Conservation (phyloP, 2,888 invertebrate genomes). For the Minunthozetes semirufus region DNA sequence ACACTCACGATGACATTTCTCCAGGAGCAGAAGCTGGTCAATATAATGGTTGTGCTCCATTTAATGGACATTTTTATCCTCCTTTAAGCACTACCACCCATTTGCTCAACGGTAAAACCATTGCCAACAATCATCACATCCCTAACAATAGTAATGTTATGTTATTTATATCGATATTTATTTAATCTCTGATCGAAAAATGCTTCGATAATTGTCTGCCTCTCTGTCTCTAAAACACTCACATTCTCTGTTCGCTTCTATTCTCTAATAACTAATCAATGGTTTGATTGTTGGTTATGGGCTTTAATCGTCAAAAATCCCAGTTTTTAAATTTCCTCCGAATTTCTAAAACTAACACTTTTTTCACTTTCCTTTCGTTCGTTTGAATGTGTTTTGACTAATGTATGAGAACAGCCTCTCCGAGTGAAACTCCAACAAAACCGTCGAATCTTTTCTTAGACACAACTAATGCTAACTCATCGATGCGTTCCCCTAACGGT, state of each 20-base stretch:
- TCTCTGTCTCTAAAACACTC: background rate
- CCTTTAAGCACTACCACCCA: constrained; percentile 29
- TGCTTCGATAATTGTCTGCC: too few species aligned
- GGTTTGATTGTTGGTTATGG: constrained; percentile 19
- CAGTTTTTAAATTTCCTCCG: too few species aligned
- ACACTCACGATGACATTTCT: constrained; percentile 30
- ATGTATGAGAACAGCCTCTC: constrained; percentile 13
- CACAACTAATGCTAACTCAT: constrained; percentile 42
- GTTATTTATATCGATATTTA: too few species aligned
- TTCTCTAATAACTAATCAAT: too few species aligned
- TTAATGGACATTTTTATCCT: constrained; percentile 18
- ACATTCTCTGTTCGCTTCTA: background rate
- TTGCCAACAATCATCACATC: constrained; percentile 6
- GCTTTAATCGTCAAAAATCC: background rate
- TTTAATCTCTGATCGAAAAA: background rate
- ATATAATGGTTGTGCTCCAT: constrained; percentile 20
- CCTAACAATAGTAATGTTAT: background rate
- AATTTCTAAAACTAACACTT: background rate
- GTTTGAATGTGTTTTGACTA: background rate
- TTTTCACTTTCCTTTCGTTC: background rate
- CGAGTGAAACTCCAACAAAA: constrained; percentile 32
- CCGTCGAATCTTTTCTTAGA: constrained; percentile 33
- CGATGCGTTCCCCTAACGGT: constrained; percentile 73
- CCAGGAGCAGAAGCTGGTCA: constrained; percentile 19
- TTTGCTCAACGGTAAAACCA: constrained; percentile 29